Evolutionary conservation across 2,888 invertebrate species (phyloP), one percentile per base, ranked within the genome.

Genomic region (Eupeodes luniger): DNA sequence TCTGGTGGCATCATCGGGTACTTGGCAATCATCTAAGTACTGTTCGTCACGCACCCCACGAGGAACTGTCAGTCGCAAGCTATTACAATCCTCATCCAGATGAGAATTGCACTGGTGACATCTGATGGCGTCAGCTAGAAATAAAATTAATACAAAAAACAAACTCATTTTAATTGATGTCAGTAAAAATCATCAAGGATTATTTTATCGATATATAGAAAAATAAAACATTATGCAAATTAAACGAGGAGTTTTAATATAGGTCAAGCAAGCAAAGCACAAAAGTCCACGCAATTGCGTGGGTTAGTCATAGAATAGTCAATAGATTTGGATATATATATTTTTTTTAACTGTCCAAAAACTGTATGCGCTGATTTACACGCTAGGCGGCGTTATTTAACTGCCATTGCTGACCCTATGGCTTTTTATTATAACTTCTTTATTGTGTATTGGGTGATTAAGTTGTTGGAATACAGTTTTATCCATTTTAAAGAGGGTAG

Each of bases 81-180:
- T 95, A 40, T 94, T 93, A 91, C 97, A 97, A 92, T 95, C 95
- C 12, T 95, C 94, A 92, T 97, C 95, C 91, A 95, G 94, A 72
- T 94, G 94, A 55, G 97, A 96, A 92, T 96, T 97, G 93, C 97
- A 97, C 89, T 96, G 96, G 93, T 95, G 96, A 91, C 97, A 97
- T 66, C 94, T 94, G 89, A 96, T 94, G 4, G 94, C 94, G 16
- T 93, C 91, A 90, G 94, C 95, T 95, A 14, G 19, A 55, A 70
- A 70, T 70, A 66, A 27, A 70, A 70, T 70, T 49, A 27, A 49
- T 14, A 19, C 49, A 40, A 69, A 89, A 75, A 11, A 19, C 9
- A 62, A 27, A 6, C 16, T 53, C 44, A 5, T 34, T 59, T 6
- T 7, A 40, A 5, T 9, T 40, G 40, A 40, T 40, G 36, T 74